Percentiles rank a stretch among this genome's conserved stretches.
phyloP scores from a whole-genome alignment of 2,113 vertebrate species.

The Oreotrochilus melanogaster region DNA sequence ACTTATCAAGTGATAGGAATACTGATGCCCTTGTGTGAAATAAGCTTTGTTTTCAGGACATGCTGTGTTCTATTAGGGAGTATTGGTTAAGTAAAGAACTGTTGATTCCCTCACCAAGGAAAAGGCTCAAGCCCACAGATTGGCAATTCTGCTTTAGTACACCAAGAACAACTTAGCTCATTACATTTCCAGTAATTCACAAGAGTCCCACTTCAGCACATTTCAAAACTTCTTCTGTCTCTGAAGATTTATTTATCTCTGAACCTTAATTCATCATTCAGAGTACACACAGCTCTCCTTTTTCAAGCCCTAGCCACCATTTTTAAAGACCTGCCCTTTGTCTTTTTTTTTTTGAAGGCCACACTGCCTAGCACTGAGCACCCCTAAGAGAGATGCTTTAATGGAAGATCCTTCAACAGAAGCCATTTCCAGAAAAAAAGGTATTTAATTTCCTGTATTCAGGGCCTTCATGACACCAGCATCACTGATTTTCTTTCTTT shows the following conservation, averaged over 20 bases:
- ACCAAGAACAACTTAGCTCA: background rate
- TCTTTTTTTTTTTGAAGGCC: background rate
- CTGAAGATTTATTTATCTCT: background rate
- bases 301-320: background rate
- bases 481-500: background rate
- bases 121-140: background rate
- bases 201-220: background rate
- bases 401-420: background rate
- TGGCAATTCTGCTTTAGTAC: background rate
- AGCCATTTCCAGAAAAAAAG: background rate
- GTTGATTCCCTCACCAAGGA: background rate
- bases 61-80: background rate
- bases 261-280: background rate
- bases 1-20: background rate
- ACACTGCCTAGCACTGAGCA: accelerated
- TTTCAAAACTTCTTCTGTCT: background rate
- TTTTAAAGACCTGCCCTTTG: background rate
- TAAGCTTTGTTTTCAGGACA: background rate
- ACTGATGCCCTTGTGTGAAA: too few relatives aligned
- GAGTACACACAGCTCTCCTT: background rate
- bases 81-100: background rate
- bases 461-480: background rate
- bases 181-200: accelerated
- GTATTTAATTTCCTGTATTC: background rate
- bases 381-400: background rate